phyloP scores from a whole-genome alignment of 92 coral and sea anemone genomes.

The Virgularia gustaviana region DNA sequence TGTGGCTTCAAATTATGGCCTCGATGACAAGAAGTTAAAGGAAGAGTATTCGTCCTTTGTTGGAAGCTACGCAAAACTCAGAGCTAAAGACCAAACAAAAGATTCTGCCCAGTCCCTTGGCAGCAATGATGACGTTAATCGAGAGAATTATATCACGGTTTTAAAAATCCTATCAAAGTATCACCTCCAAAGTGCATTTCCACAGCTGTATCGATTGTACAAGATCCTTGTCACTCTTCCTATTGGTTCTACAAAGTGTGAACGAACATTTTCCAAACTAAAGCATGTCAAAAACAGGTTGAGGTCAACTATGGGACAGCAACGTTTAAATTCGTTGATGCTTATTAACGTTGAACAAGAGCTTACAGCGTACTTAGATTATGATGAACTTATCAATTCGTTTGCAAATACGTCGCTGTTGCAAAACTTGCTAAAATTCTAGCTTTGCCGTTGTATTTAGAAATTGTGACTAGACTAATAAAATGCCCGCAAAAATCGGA shows the following conservation, averaged over 20 bases:
- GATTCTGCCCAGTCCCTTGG: neutral
- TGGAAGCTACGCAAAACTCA: constrained; percentile 10
- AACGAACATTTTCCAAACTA: neutral
- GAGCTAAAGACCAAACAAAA: neutral
- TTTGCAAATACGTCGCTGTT: constrained; percentile 20
- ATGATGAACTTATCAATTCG: constrained; percentile 6
- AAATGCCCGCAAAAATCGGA: too few relatives aligned
- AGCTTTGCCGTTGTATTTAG: neutral
- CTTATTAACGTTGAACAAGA: constrained; percentile 1
- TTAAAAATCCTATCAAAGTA: neutral
- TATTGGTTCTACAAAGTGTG: constrained; percentile 8
- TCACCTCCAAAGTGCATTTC: neutral
- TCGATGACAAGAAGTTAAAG: neutral
- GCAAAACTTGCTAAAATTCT: neutral
- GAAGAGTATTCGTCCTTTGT: constrained; percentile 2
- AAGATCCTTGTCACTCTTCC: constrained; percentile 18
- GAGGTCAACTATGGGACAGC: constrained; percentile 4
- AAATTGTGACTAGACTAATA: neutral
- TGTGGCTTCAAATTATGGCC: constrained; percentile 5
- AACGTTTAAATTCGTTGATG: neutral
- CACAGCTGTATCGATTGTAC: constrained; percentile 1
- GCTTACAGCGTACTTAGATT: neutral
- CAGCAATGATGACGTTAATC: neutral
- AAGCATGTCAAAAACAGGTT: neutral
- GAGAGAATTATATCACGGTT: constrained; percentile 5